phyloP scores from a whole-genome alignment of 2,797 vertebrate species.

The Numenius phaeopus region DNA sequence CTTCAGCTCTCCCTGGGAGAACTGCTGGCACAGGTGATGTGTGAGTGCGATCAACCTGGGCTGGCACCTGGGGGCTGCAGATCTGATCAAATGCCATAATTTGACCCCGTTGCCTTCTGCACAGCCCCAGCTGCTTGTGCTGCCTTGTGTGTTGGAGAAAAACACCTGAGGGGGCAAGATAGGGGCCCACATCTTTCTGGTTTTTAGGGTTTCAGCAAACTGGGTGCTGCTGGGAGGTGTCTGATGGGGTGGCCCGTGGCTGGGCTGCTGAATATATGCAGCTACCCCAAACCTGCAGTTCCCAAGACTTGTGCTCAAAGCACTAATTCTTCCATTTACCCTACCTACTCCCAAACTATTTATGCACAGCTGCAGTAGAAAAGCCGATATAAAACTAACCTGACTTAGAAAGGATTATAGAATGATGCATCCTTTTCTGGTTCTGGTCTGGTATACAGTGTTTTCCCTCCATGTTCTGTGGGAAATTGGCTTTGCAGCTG shows the following conservation, averaged over 20 bases:
- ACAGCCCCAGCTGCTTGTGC: neutral
- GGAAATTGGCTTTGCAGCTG: conserved; percentile 21
- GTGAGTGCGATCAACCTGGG: neutral
- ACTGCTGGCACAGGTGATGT: neutral
- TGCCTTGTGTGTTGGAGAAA: neutral
- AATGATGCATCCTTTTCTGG: neutral
- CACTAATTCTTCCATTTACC: neutral
- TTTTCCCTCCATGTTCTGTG: neutral
- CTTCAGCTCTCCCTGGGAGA: neutral
- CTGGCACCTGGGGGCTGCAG: neutral
- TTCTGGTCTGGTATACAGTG: neutral
- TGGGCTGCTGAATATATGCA: neutral
- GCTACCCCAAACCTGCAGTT: neutral
- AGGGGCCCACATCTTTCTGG: neutral
- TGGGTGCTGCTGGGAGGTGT: neutral
- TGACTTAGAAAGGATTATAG: neutral
- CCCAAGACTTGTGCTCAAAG: neutral
- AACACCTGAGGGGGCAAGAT: neutral
- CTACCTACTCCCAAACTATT: neutral
- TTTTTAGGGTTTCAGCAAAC: neutral
- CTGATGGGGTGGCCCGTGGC: neutral
- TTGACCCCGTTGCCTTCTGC: neutral
- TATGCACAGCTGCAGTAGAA: neutral
- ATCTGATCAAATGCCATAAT: neutral
- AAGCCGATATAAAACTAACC: neutral